These are phyloP conservation scores for Peromyscus maniculatus DNA, from an alignment of 2,113 vertebrate species.

Conservation along the genomic window DNA sequence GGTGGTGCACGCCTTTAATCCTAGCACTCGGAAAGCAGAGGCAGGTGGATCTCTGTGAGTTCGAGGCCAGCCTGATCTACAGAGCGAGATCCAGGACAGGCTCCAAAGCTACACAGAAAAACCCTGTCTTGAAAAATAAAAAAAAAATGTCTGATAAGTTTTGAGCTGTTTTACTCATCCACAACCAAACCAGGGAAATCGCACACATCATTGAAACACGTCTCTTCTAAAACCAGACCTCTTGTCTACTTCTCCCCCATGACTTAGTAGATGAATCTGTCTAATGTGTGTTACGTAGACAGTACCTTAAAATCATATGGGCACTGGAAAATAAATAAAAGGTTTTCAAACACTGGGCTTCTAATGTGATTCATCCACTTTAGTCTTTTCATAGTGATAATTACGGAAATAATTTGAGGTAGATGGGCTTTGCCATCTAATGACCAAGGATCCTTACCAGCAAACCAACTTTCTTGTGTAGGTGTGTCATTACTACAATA, in stretches of 20 bases:
- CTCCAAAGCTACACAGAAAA: too few relatives aligned
- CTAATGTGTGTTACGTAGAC: background rate
- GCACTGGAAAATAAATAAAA: slow-evolving; percentile 29
- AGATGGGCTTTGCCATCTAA: slow-evolving; percentile 14
- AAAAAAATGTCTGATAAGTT: background rate
- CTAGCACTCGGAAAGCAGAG: too few relatives aligned
- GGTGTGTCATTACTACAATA: background rate
- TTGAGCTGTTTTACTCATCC: background rate
- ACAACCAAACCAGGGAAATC: background rate
- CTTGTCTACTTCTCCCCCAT: background rate
- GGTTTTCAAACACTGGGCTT: slow-evolving; percentile 47
- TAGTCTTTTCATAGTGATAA: slow-evolving; percentile 47
- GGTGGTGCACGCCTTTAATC: too few relatives aligned
- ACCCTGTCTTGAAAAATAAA: too few relatives aligned
- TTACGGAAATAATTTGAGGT: slow-evolving; percentile 45
- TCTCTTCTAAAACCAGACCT: background rate
- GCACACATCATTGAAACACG: background rate
- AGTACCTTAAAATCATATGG: background rate
- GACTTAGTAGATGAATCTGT: slow-evolving; percentile 15
- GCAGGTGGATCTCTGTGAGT: too few relatives aligned
- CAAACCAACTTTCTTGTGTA: background rate
- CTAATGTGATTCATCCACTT: slow-evolving; percentile 15
- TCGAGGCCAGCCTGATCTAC: too few relatives aligned
- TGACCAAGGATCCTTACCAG: background rate
- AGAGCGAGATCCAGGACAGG: too few relatives aligned